These are phyloP conservation scores for Deroplatys truncata DNA, from an alignment of 2,888 invertebrate species.

Conservation along the genomic window DNA sequence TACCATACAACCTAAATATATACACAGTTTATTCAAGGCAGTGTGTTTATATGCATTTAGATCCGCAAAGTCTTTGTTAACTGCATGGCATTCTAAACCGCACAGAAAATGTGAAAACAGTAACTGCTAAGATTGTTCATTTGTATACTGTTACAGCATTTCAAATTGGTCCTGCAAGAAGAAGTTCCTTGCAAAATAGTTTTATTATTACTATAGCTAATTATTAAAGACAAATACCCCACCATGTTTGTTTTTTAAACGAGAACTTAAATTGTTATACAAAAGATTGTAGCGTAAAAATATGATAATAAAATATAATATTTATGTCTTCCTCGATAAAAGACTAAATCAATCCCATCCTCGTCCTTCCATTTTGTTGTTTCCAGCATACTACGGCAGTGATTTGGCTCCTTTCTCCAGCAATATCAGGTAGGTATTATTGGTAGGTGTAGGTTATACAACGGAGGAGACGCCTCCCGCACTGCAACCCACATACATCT, in stretches of 20 bases:
- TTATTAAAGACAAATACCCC: neutral
- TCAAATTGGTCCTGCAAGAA: neutral
- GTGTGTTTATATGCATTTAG: too few species aligned
- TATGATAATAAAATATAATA: neutral
- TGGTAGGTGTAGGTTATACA: too few species aligned
- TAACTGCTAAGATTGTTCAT: neutral
- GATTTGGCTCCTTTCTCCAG: too few species aligned
- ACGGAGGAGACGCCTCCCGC: too few species aligned
- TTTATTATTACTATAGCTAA: neutral
- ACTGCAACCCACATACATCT: too few species aligned
- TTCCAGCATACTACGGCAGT: too few species aligned
- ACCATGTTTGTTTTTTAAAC: neutral
- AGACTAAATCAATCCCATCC: neutral
- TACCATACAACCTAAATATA: too few species aligned
- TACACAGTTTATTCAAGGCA: too few species aligned
- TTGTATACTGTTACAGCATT: neutral
- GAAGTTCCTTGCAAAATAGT: neutral
- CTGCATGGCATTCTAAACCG: too few species aligned
- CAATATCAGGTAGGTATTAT: too few species aligned
- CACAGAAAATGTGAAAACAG: neutral
- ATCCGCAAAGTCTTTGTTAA: too few species aligned
- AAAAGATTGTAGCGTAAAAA: neutral
- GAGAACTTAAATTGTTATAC: neutral
- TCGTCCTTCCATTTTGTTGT: too few species aligned
- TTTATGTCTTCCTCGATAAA: constrained; percentile 1